Evolutionary conservation across 2,113 vertebrate species (phyloP).

Genomic region (Albula goreensis): DNA sequence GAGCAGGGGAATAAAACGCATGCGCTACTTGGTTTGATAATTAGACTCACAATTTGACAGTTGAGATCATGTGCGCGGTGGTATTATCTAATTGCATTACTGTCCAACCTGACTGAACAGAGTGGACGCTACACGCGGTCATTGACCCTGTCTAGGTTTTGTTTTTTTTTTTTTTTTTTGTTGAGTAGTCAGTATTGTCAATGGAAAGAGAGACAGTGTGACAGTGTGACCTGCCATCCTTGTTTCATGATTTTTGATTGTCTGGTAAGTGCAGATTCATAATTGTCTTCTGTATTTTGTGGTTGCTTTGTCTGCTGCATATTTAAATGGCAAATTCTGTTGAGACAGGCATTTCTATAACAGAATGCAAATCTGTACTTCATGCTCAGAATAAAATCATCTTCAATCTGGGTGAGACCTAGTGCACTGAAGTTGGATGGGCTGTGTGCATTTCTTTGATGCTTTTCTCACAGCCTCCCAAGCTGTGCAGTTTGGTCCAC

Average conservation of each 20-base stretch:
- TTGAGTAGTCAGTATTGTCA: background rate
- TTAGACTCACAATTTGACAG: constrained; percentile 41
- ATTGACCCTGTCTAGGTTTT: background rate
- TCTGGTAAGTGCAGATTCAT: background rate
- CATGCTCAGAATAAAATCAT: background rate
- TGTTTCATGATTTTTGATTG: background rate
- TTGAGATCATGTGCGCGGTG: constrained; percentile 54
- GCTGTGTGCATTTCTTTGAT: background rate
- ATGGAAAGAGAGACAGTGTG: background rate
- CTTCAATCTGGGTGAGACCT: no score
- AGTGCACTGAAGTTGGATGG: background rate
- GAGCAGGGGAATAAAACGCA: constrained; percentile 51
- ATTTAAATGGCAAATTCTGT: constrained; percentile 6
- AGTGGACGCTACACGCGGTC: background rate
- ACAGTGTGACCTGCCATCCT: background rate
- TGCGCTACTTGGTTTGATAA: constrained; percentile 52
- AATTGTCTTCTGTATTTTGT: background rate
- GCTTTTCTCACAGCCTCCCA: background rate
- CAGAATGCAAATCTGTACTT: background rate
- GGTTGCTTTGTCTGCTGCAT: background rate
- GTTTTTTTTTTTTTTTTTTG: background rate
- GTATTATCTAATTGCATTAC: constrained; percentile 46
- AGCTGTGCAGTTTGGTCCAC: background rate
- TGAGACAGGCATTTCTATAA: background rate
- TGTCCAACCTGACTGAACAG: constrained; percentile 20